These are phyloP conservation scores for Thymelicus acteon DNA, from an alignment of 2,888 invertebrate species.

Conservation along the genomic window DNA sequence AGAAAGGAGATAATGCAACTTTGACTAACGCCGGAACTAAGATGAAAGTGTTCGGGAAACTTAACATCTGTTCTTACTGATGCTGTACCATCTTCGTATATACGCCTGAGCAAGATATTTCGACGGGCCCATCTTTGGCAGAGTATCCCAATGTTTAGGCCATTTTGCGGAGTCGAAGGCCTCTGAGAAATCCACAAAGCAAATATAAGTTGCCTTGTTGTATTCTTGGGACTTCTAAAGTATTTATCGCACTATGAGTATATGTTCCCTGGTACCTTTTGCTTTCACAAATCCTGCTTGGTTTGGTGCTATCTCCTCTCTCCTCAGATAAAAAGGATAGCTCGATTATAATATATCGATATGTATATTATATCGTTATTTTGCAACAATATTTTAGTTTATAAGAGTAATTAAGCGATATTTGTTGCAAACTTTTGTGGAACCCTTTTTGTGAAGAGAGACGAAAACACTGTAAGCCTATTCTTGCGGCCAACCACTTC, in stretches of 20 bases:
- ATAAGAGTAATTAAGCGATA: background rate
- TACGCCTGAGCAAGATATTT: background rate
- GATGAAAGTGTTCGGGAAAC: background rate
- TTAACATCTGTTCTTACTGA: background rate
- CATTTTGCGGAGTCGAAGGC: constrained; percentile 23
- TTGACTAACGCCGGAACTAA: background rate
- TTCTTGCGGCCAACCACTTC: too few relatives aligned
- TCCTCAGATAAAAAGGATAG: background rate
- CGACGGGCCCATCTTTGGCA: constrained; percentile 10
- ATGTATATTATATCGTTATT: too few relatives aligned
- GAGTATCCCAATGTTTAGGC: constrained; percentile 5
- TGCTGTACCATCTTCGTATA: background rate
- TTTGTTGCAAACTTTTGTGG: background rate
- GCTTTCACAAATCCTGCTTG: constrained; percentile 8
- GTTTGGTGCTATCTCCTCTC: background rate
- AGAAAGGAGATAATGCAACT: constrained; percentile 26
- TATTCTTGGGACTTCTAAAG: constrained; percentile 23
- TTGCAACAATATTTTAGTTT: background rate
- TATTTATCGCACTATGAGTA: constrained; percentile 17
- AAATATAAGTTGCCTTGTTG: constrained; percentile 8
- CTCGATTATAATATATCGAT: too few relatives aligned
- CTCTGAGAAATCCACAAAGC: constrained; percentile 26
- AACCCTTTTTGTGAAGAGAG: background rate
- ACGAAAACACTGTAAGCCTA: background rate
- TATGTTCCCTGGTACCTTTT: constrained; percentile 19